These are phyloP conservation scores for Ethmia dodecea DNA, from an alignment of 2,888 invertebrate species.

Conservation along the genomic window DNA sequence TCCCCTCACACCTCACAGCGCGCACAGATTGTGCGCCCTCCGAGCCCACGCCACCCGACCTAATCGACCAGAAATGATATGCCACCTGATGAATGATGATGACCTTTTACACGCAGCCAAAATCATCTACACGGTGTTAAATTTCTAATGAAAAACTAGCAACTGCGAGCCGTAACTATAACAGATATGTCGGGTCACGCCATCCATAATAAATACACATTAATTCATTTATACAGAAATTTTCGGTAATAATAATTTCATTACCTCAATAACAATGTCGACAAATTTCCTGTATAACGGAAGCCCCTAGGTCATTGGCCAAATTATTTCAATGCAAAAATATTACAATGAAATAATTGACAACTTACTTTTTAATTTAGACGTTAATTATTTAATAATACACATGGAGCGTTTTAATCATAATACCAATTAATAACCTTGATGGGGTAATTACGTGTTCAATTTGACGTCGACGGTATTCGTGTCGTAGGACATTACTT, in stretches of 20 bases:
- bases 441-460: conserved; percentile 3
- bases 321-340: not conserved
- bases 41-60: conserved; percentile 34
- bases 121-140: not conserved
- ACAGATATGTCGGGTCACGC: not conserved
- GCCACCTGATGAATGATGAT: conserved; percentile 53
- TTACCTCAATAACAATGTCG: too few species aligned
- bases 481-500: conserved; percentile 5
- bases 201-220: too few species aligned
- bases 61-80: conserved; percentile 67
- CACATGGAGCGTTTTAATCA: not conserved
- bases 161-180: not conserved
- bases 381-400: not conserved
- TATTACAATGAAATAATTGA: too few species aligned
- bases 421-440: not conserved
- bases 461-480: conserved; percentile 4
- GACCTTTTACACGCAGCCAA: conserved; percentile 24
- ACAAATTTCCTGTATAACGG: too few species aligned
- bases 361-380: not conserved
- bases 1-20: conserved; percentile 45
- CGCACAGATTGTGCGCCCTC: conserved; percentile 37
- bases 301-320: too few species aligned
- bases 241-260: too few species aligned
- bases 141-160: conserved; percentile 5
- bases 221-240: too few species aligned